Evolutionary conservation across 1,140 invertebrate genomes (phyloP), one percentile per base, ranked within the genome.

Genomic region (Idris sp.): DNA sequence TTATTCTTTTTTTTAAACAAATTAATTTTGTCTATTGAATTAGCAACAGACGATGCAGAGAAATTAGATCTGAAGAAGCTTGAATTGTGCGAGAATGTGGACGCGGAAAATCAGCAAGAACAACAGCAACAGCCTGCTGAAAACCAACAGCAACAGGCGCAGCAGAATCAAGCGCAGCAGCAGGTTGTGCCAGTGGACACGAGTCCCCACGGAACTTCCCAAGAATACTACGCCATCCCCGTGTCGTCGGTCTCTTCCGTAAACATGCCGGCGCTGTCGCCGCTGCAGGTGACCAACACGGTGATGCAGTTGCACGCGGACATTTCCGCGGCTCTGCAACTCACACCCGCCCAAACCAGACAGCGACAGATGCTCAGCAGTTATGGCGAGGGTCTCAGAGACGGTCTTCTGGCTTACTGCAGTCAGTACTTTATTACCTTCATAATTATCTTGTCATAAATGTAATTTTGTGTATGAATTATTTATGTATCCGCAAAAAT

Each of bases 141-240:
- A n/a, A n/a, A n/a, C n/a, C 61, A 53, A 13, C 44, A 49, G 7
- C 18, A 28, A 15, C 31, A 30, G n/a, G 28, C 28, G 28, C 28
- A 74, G 19, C 77, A 78, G 36, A 79, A 76, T 19, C 82, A 76
- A 67, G 46, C 74, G 9, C 80, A 80, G 3, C 86, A 80, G 1
- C 86, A 85, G 74, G 78, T 79, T 26, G 72, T 78, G 30, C 79
- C 76, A 22, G 74, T 71, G 31, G 65, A 72, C 13, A 62, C 58
- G 9, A 74, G 44, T 33, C 76, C 79, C 10, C 80, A 84, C 30
- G 19, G 26, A 16, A 26, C 56, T 0, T 71, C 81, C 16, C 76
- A 78, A 54, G 89, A 90, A 73, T 90, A 89, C 75, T 90, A 90
- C 65, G 84, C 89, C 9, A 86, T 88, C 49, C 89, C 89, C 0